phyloP scores from a whole-genome alignment of 2,797 vertebrate genomes.

The Chaetophractus vellerosus region DNA sequence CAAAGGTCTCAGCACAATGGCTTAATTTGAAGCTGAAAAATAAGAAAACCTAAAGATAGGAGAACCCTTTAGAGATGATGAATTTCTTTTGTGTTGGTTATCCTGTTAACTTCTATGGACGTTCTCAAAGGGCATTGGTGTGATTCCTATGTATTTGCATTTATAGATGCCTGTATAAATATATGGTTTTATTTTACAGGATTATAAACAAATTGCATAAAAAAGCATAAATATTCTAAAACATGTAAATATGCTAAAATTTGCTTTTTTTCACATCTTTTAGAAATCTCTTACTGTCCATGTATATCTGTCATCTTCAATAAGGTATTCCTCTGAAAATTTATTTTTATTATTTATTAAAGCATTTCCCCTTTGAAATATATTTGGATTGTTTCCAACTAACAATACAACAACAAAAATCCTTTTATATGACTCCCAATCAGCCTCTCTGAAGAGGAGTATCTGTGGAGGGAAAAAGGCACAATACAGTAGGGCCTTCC shows the following conservation, averaged over 20 bases:
- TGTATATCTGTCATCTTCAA: background rate
- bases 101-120: background rate
- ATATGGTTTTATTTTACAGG: background rate
- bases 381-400: background rate
- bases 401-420: background rate
- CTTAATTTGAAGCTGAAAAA: background rate
- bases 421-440: background rate
- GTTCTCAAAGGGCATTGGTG: background rate
- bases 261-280: background rate
- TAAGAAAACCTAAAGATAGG: background rate
- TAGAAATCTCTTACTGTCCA: background rate
- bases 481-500: background rate
- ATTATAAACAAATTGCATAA: too few species aligned
- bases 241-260: background rate
- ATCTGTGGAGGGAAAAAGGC: background rate
- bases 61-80: background rate
- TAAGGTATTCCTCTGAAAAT: background rate
- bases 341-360: background rate
- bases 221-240: too few species aligned
- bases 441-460: background rate
- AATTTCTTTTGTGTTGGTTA: background rate
- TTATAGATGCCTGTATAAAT: background rate
- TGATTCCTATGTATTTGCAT: background rate
- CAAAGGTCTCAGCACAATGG: background rate
- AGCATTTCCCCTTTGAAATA: background rate